Evolutionary conservation across 2,888 invertebrate genomes (phyloP).

Genomic region (Neria commutata): DNA sequence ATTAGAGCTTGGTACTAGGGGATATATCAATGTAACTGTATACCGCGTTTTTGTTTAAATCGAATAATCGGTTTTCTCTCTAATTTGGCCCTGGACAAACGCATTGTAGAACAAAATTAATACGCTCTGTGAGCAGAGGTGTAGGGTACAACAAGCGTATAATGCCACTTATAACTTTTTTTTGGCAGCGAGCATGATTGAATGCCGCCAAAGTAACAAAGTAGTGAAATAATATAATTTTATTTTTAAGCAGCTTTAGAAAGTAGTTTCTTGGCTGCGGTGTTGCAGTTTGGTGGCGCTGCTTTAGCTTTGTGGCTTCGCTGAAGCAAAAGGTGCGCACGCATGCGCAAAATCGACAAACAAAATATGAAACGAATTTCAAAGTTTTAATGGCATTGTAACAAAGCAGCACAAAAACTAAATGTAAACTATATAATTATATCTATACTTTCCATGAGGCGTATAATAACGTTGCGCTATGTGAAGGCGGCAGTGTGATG

Average conservation of each 20-base stretch:
- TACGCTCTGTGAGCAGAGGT: too few relatives aligned
- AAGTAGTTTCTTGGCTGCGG: neutral
- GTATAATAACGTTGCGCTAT: neutral
- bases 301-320: neutral
- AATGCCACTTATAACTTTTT: too few relatives aligned
- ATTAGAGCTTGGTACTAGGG: too few relatives aligned
- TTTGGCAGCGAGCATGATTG: too few relatives aligned
- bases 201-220: neutral
- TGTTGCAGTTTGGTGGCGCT: neutral
- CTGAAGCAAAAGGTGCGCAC: neutral
- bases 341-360: neutral
- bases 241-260: neutral
- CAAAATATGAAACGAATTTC: neutral
- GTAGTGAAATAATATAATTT: too few relatives aligned
- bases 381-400: neutral
- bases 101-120: too few relatives aligned
- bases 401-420: too few relatives aligned
- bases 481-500: neutral
- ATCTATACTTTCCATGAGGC: neutral
- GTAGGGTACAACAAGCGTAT: too few relatives aligned
- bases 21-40: too few relatives aligned
- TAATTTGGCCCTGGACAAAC: too few relatives aligned
- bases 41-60: too few relatives aligned
- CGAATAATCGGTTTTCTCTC: too few relatives aligned
- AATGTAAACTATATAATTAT: neutral